Evolutionary conservation across 2,113 vertebrate species (phyloP).

Genomic region (Willisornis vidua): DNA sequence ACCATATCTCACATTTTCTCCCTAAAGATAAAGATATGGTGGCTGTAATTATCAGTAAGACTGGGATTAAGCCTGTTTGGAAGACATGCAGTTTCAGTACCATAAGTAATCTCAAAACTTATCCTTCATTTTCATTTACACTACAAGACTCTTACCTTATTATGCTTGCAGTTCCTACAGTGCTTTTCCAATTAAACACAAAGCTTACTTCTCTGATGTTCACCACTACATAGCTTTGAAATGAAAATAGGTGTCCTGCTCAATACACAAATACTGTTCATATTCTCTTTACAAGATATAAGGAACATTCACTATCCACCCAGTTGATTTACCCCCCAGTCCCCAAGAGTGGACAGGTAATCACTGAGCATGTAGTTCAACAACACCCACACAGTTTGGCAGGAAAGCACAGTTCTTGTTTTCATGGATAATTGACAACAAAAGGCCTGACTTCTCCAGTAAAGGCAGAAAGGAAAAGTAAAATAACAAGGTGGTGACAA

Average conservation of each 20-base stretch:
- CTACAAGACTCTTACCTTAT: not conserved
- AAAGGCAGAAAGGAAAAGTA: not conserved
- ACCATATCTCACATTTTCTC: not conserved
- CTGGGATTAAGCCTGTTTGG: not conserved
- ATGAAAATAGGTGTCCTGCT: not conserved
- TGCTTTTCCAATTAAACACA: not conserved
- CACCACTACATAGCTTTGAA: not conserved
- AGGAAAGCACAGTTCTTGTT: not conserved
- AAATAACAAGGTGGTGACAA: not conserved
- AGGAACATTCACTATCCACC: not conserved
- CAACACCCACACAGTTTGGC: not conserved
- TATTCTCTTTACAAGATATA: not conserved
- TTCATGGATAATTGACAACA: accelerated
- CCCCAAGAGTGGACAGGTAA: not conserved
- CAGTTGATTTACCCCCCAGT: not conserved
- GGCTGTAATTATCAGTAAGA: not conserved
- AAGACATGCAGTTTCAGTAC: not conserved
- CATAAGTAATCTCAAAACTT: not conserved
- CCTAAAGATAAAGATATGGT: not conserved
- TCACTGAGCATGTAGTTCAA: not conserved
- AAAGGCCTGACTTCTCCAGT: not conserved
- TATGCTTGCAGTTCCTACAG: not conserved
- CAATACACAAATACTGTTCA: accelerated
- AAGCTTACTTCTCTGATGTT: not conserved
- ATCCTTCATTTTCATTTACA: not conserved